Evolutionary conservation across 2,888 invertebrate genomes (phyloP).

Genomic region (Napeogenes inachia): DNA sequence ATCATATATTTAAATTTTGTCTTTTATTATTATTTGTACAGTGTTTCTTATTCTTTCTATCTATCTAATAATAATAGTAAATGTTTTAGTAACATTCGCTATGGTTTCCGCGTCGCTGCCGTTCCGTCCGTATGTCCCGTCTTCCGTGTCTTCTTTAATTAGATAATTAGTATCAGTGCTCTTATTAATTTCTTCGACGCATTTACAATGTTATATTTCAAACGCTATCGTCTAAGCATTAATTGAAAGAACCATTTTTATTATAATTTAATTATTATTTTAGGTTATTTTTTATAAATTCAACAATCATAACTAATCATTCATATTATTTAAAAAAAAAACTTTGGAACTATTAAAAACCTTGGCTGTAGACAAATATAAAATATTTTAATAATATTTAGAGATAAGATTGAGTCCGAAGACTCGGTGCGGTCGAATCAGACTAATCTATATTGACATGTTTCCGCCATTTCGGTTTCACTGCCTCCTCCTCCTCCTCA

Average conservation of each 20-base stretch:
- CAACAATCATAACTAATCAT: too few relatives aligned
- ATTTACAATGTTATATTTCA: slow-evolving; percentile 22
- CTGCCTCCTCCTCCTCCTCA: slow-evolving; percentile 39
- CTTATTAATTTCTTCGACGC: slow-evolving; percentile 30
- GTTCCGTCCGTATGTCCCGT: slow-evolving; percentile 24
- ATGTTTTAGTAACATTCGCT: slow-evolving; percentile 20
- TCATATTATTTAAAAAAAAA: too few relatives aligned
- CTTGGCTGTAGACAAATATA: background rate
- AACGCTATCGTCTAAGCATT: background rate
- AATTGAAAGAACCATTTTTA: background rate
- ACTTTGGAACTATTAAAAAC: background rate
- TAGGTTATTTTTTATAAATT: too few relatives aligned
- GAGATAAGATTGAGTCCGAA: slow-evolving; percentile 30
- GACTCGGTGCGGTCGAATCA: slow-evolving; percentile 42
- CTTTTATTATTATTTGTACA: too few relatives aligned
- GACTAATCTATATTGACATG: slow-evolving; percentile 70
- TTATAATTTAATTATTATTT: too few relatives aligned
- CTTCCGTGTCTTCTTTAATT: slow-evolving; percentile 33
- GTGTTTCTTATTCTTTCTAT: background rate
- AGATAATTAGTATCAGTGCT: slow-evolving; percentile 32
- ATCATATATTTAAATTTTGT: too few relatives aligned
- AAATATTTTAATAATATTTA: slow-evolving; percentile 20
- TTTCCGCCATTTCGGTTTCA: slow-evolving; percentile 72
- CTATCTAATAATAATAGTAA: background rate
- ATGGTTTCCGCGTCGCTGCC: slow-evolving; percentile 29